Evolutionary conservation across 2,113 vertebrate genomes (phyloP).

Genomic region (Grammomys surdaster): DNA sequence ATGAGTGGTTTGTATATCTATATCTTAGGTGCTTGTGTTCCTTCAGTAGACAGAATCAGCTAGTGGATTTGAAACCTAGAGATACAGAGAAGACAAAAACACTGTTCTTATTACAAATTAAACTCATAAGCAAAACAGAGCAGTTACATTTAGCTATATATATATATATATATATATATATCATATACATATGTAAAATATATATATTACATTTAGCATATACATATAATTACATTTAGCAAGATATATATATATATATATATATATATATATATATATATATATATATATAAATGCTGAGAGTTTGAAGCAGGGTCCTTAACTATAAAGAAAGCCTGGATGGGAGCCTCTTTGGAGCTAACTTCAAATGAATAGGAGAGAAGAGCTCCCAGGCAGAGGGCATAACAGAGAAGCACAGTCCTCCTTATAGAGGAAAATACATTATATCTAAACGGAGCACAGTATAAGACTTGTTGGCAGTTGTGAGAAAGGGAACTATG

Average conservation of each 20-base stretch:
- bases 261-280: too few relatives aligned
- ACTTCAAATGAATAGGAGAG: not conserved
- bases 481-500: not conserved
- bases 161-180: too few relatives aligned
- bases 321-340: not conserved
- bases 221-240: not conserved
- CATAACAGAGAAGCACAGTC: not conserved
- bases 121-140: not conserved
- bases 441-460: not conserved
- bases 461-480: not conserved
- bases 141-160: not conserved
- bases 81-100: not conserved
- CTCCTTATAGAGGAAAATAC: not conserved
- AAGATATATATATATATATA: not conserved
- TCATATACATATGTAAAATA: too few relatives aligned
- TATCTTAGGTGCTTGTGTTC: not conserved
- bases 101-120: not conserved
- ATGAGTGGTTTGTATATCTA: not conserved
- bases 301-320: not conserved
- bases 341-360: not conserved
- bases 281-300: not conserved
- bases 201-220: too few relatives aligned
- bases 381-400: rapidly evolving
- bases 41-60: not conserved
- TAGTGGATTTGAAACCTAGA: not conserved